phyloP scores from a whole-genome alignment of 2,888 invertebrate species.

The Drosophila bunnanda region DNA sequence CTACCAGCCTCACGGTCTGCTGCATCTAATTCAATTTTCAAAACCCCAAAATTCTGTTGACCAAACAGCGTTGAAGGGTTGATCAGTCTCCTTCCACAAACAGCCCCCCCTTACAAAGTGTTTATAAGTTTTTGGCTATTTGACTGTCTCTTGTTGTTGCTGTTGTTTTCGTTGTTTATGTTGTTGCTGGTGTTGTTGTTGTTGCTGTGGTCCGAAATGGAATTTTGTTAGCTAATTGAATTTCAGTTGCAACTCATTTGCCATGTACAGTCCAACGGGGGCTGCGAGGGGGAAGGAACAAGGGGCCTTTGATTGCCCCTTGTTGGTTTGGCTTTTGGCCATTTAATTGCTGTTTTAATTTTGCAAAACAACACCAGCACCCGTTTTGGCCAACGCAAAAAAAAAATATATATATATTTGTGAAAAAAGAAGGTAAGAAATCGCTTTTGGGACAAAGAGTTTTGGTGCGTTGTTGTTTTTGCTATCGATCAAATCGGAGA shows the following conservation, averaged over 20 bases:
- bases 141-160: slow-evolving; percentile 43
- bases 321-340: slow-evolving; percentile 72
- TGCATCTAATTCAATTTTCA: slow-evolving; percentile 81
- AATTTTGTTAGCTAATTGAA: slow-evolving; percentile 80
- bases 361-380: slow-evolving; percentile 55
- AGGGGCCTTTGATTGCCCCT: slow-evolving; percentile 33
- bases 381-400: slow-evolving; percentile 30
- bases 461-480: slow-evolving; percentile 34
- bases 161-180: slow-evolving; percentile 11
- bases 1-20: slow-evolving; percentile 68
- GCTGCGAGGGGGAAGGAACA: neutral
- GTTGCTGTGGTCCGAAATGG: slow-evolving; percentile 70
- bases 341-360: slow-evolving; percentile 80
- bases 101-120: slow-evolving; percentile 56
- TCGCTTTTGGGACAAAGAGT: slow-evolving; percentile 32
- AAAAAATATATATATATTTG: slow-evolving; percentile 23
- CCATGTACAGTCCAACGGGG: slow-evolving; percentile 60
- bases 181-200: slow-evolving; percentile 33
- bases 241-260: slow-evolving; percentile 81
- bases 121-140: slow-evolving; percentile 74
- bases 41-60: slow-evolving; percentile 77
- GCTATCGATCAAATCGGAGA: slow-evolving; percentile 46
- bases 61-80: slow-evolving; percentile 70
- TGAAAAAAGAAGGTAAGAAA: slow-evolving; percentile 31
- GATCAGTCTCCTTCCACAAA: slow-evolving; percentile 8